Percentiles rank a stretch among this genome's conserved stretches.
phyloP scores from a whole-genome alignment of 2,113 vertebrate species.

The Macquaria ambigua region DNA sequence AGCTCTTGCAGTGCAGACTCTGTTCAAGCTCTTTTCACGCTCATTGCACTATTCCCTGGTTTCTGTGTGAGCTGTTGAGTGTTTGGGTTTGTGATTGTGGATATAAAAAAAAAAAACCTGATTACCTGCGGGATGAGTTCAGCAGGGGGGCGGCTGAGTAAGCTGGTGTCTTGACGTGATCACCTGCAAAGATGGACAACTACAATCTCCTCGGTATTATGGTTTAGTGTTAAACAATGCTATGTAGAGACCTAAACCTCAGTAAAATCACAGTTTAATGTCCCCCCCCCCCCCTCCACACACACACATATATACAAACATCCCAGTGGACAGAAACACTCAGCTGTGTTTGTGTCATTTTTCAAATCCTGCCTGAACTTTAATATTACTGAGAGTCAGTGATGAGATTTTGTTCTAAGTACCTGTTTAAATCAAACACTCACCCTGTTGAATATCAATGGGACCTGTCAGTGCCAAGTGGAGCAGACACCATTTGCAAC shows the following conservation, averaged over 20 bases:
- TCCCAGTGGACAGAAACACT: slow-evolving; percentile 21
- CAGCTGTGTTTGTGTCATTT: slow-evolving; percentile 35
- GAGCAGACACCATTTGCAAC: slow-evolving; percentile 19
- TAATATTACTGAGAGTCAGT: slow-evolving; percentile 43
- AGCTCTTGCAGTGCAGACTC: neutral
- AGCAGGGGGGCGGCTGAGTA: slow-evolving; percentile 40
- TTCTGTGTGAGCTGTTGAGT: slow-evolving; percentile 21
- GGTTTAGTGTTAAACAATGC: slow-evolving; percentile 8
- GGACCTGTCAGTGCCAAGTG: slow-evolving; percentile 19
- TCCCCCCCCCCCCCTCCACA: too few species aligned
- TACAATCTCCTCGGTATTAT: neutral
- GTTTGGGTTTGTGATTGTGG: slow-evolving; percentile 4
- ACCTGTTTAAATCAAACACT: slow-evolving; percentile 60
- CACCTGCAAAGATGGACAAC: slow-evolving; percentile 43
- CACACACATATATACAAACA: neutral
- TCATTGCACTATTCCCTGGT: neutral
- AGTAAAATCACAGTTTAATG: slow-evolving; percentile 30
- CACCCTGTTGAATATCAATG: slow-evolving; percentile 65
- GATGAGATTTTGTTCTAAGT: slow-evolving; percentile 50
- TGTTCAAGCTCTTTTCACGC: neutral
- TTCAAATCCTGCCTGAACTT: slow-evolving; percentile 26
- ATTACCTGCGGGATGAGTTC: slow-evolving; percentile 49
- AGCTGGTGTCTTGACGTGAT: slow-evolving; percentile 42
- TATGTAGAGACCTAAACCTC: slow-evolving; percentile 13
- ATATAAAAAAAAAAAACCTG: neutral